Conservation (phyloP, 2,888 invertebrate species). For the Drosophila kanekoi region DNA sequence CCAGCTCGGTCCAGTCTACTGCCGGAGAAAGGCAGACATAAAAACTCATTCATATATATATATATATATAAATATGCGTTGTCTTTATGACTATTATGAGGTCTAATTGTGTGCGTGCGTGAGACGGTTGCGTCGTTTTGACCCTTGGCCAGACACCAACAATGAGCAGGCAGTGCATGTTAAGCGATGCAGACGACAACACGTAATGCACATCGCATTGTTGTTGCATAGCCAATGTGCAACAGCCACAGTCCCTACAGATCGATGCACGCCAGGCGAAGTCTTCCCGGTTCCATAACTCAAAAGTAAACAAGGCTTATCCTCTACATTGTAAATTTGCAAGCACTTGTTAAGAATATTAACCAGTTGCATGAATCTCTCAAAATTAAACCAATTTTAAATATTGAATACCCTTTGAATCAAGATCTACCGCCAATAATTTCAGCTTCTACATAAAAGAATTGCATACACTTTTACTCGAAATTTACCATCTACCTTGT, state of each 20-base stretch:
- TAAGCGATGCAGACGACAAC: conserved; percentile 22
- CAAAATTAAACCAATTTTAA: too few relatives aligned
- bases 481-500: neutral
- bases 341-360: neutral
- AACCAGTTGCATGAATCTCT: too few relatives aligned
- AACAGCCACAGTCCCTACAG: neutral
- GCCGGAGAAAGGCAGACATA: conserved; percentile 58
- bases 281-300: neutral
- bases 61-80: conserved; percentile 1
- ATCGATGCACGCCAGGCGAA: neutral
- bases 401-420: too few relatives aligned
- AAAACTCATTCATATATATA: neutral
- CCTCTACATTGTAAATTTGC: neutral
- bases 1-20: conserved; percentile 14
- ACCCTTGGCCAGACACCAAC: conserved; percentile 47
- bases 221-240: conserved; percentile 5
- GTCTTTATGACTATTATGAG: conserved; percentile 57
- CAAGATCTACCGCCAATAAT: neutral
- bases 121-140: conserved; percentile 28
- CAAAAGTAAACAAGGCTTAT: neutral
- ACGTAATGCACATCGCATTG: conserved; percentile 29
- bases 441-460: neutral
- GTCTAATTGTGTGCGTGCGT: conserved; percentile 54
- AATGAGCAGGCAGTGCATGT: conserved; percentile 8
- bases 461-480: neutral